Evolutionary conservation across 2,888 invertebrate genomes (phyloP), one percentile per base, ranked within the genome.

Genomic region (Autographa pulchrina): DNA sequence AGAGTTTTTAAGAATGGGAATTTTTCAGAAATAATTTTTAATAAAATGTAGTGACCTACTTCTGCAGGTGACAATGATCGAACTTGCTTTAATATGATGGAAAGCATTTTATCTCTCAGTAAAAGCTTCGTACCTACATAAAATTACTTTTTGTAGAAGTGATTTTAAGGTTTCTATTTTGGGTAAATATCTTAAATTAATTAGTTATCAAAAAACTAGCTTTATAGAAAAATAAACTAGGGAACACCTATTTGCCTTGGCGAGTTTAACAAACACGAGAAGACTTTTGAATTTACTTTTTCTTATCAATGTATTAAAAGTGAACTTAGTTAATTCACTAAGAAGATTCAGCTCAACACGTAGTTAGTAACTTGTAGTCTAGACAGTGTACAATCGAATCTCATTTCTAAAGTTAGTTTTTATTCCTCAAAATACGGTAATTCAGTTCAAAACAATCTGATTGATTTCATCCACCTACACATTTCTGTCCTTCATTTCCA

Each of bases 11-110:
- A 6, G 7, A 48, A 48, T 48, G 48, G n/a, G n/a, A 25, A n/a
- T 48, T 48, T 48, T 48, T 48, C 43, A 43, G 41, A 3, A 13
- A 41, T 2, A 16, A 16, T 14, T 5, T 14, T 43, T n/a, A 48
- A 5, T n/a, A 48, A n/a, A 48, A n/a, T 48, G 7, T 7, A 48
- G n/a, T 48, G 48, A n/a, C 48, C 48, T 48, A 16, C 1, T n/a
- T 48, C 48, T n/a, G n/a, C n/a, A 7, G 48, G 48, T 48, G 48
- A 48, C 48, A 48, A n/a, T 48, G 48, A 48, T 48, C 48, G 48
- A 48, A n/a, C 48, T 48, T 48, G n/a, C n/a, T 43, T 43, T 43
- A 48, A 48, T 48, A 43, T 43, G 43, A 43, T 14, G 7, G n/a
- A 1, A 48, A 7, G n/a, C 48, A 6, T 48, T n/a, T 8, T 41